Conservation (phyloP, 1,140 invertebrate species). For the Mercenaria mercenaria region DNA sequence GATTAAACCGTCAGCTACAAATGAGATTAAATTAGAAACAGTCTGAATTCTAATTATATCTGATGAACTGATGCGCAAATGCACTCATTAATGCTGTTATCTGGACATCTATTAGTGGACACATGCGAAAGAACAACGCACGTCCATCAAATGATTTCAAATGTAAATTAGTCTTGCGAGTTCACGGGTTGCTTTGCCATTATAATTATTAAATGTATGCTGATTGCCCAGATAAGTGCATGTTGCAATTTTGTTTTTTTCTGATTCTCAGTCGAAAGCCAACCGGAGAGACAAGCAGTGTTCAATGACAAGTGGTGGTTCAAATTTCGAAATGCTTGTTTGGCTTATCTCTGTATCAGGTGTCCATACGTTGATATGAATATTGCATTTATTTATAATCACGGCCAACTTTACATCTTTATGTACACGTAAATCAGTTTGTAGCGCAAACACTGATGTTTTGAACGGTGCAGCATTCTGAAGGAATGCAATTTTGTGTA, state of each 20-base stretch:
- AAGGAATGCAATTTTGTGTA: too few relatives aligned
- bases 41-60: background rate
- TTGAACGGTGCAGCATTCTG: too few relatives aligned
- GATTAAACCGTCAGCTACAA: conserved; percentile 14
- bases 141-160: background rate
- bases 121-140: background rate
- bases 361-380: too few relatives aligned
- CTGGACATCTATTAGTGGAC: background rate
- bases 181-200: background rate
- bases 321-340: too few relatives aligned
- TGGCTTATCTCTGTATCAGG: too few relatives aligned
- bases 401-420: too few relatives aligned
- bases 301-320: too few relatives aligned
- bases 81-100: background rate
- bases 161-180: background rate
- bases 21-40: conserved; percentile 35
- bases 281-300: background rate
- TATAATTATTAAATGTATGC: background rate
- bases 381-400: too few relatives aligned
- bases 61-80: background rate
- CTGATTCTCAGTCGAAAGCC: background rate
- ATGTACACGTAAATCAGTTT: too few relatives aligned
- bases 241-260: background rate
- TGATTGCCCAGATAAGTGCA: background rate
- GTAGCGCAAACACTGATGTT: too few relatives aligned